Percentiles rank a stretch among this genome's conserved stretches.
phyloP scores from a whole-genome alignment of 2,113 vertebrate species.

The Sturnira hondurensis region DNA sequence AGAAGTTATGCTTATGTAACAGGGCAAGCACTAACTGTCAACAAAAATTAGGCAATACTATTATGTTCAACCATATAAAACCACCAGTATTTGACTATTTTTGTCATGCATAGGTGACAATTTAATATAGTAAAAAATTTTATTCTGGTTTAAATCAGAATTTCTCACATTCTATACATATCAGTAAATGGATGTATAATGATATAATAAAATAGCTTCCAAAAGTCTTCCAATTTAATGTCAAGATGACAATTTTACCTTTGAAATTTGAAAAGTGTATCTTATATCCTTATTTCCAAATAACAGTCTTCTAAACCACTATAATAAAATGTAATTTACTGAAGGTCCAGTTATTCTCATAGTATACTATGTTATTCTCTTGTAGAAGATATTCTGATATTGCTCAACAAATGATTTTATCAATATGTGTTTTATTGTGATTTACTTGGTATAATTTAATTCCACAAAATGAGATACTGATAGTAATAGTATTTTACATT shows the following conservation, averaged over 20 bases:
- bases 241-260: background rate
- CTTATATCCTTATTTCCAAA: background rate
- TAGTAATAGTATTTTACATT: background rate
- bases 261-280: background rate
- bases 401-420: background rate
- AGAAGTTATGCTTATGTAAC: background rate
- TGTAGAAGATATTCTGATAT: background rate
- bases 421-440: background rate
- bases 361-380: background rate
- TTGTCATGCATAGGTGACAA: background rate
- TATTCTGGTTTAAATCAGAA: background rate
- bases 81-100: background rate
- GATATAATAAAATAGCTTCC: background rate
- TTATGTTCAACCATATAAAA: background rate
- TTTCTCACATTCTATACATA: background rate
- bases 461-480: background rate
- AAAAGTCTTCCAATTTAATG: background rate
- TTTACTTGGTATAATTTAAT: background rate
- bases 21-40: background rate
- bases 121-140: background rate
- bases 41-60: background rate
- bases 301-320: background rate
- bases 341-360: background rate
- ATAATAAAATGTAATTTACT: background rate
- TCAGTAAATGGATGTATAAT: background rate